Evolutionary conservation across 1,140 invertebrate genomes (phyloP).

Genomic region (Meloidogyne chitwoodi): DNA sequence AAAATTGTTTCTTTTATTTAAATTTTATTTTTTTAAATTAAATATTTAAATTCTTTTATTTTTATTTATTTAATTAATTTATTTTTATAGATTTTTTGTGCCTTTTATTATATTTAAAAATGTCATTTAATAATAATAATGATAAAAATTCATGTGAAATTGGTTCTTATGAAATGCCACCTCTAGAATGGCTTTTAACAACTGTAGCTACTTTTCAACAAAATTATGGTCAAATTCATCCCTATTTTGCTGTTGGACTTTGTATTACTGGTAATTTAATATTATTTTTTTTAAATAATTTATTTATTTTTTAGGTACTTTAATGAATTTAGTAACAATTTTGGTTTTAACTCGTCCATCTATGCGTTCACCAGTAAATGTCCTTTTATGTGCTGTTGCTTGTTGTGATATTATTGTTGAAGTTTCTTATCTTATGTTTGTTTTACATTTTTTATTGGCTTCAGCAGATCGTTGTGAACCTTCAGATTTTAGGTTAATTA

Average conservation of each 20-base stretch:
- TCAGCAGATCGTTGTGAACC: conserved; percentile 41
- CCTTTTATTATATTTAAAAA: background rate
- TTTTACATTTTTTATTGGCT: conserved; percentile 50
- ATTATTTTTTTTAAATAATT: background rate
- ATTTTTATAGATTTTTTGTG: background rate
- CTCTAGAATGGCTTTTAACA: conserved; percentile 43
- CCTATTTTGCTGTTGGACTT: conserved; percentile 71
- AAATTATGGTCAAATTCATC: conserved; percentile 66
- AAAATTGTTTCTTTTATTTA: background rate
- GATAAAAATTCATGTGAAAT: conserved; percentile 39
- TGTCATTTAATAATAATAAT: background rate
- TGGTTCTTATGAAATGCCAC: conserved; percentile 49
- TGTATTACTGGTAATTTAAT: conserved; percentile 73
- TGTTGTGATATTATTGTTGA: conserved; percentile 59
- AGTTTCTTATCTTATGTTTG: conserved; percentile 52
- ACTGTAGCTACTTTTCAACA: conserved; percentile 41
- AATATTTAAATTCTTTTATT: too few species aligned
- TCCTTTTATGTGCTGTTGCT: conserved; percentile 54
- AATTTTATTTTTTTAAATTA: too few species aligned
- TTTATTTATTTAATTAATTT: background rate
- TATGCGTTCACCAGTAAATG: conserved; percentile 56
- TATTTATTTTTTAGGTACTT: conserved; percentile 59
- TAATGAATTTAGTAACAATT: conserved; percentile 84
- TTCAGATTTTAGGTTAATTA: conserved; percentile 27
- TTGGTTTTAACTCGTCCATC: conserved; percentile 74